Evolutionary conservation across 1,140 invertebrate genomes (phyloP).

Genomic region (Ceratina calcarata): DNA sequence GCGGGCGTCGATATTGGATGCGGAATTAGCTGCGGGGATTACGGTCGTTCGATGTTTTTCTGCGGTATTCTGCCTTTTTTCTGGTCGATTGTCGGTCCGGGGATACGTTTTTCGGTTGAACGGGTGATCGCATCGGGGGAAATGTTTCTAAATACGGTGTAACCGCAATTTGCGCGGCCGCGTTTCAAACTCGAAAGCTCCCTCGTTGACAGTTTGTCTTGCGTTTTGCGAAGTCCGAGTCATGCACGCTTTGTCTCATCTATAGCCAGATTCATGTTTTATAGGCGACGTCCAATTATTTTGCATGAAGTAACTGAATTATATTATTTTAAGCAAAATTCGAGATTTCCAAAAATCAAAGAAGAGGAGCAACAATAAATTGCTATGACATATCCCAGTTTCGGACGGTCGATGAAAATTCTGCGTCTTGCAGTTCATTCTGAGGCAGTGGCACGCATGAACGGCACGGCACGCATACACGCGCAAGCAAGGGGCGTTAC

Average conservation of each 20-base stretch:
- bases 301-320: too few species aligned
- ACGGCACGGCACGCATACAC: constrained; percentile 30
- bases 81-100: background rate
- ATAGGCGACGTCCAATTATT: too few species aligned
- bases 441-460: constrained; percentile 39
- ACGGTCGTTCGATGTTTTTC: background rate
- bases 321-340: too few species aligned
- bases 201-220: constrained; percentile 4
- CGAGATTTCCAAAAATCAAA: too few species aligned
- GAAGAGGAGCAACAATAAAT: constrained; percentile 9
- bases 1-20: constrained; percentile 30
- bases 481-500: constrained; percentile 57
- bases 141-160: constrained; percentile 1
- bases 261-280: background rate
- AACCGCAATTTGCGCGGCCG: constrained; percentile 4
- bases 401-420: constrained; percentile 40
- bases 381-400: background rate
- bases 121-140: background rate
- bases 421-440: constrained; percentile 45
- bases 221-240: background rate
- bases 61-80: background rate
- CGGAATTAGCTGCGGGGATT: constrained; percentile 54
- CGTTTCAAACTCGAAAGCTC: background rate
- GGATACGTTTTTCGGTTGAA: background rate
- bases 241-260: too few species aligned